Percentiles rank a stretch among this genome's conserved stretches.
Evolutionary conservation across 2,888 invertebrate species (phyloP).

Genomic region (Cryptocephalus primarius): DNA sequence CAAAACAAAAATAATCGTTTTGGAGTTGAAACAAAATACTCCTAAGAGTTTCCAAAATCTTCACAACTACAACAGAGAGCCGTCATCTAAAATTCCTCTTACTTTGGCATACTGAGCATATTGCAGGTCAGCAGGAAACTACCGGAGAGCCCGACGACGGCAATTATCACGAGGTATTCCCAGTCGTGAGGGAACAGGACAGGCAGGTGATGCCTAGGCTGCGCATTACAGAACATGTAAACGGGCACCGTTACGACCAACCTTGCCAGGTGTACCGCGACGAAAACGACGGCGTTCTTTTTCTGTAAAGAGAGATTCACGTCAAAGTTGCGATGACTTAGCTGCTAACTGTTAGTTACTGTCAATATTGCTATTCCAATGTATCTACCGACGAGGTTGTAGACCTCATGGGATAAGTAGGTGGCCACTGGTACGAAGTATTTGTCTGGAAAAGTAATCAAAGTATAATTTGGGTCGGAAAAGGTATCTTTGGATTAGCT

Average conservation of each 20-base stretch:
- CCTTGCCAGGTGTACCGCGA: slow-evolving; percentile 52
- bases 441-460: slow-evolving; percentile 12
- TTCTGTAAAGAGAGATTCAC: slow-evolving; percentile 49
- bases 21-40: no score
- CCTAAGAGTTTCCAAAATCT: background rate
- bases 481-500: no score
- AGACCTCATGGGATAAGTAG: slow-evolving; percentile 14
- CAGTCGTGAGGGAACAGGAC: slow-evolving; percentile 32
- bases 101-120: slow-evolving; percentile 6
- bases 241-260: slow-evolving; percentile 60
- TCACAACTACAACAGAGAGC: no score
- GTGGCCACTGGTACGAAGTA: slow-evolving; percentile 22
- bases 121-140: slow-evolving; percentile 1
- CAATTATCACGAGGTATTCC: slow-evolving; percentile 3
- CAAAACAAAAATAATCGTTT: no score
- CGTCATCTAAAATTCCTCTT: slow-evolving; percentile 2
- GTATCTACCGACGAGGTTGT: slow-evolving; percentile 20
- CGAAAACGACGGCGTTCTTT: slow-evolving; percentile 51
- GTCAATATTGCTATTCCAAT: slow-evolving; percentile 8
- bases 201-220: slow-evolving; percentile 63
- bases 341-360: slow-evolving; percentile 9
- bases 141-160: background rate
- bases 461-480: no score
- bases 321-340: no score
- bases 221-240: slow-evolving; percentile 77